phyloP scores from a whole-genome alignment of 2,797 vertebrate genomes.

The Rhabdophis nuchalis region DNA sequence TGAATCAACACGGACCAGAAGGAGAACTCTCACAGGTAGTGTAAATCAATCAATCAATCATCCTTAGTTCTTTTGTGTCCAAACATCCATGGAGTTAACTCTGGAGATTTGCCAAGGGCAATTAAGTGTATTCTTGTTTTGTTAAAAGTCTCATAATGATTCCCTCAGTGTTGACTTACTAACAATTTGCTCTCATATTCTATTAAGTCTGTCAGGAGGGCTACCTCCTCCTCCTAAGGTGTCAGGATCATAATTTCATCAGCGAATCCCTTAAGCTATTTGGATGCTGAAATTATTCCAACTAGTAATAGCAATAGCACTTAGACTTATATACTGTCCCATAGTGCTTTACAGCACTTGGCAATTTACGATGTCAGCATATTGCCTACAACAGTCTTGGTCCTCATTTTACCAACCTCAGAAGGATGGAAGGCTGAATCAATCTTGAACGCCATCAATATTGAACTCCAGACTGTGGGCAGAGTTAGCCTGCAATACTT shows the following conservation, averaged over 20 bases:
- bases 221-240: background rate
- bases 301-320: background rate
- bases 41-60: background rate
- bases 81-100: background rate
- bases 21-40: conserved; percentile 84
- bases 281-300: background rate
- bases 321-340: background rate
- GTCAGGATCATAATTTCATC: background rate
- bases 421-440: background rate
- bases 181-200: background rate
- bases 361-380: background rate
- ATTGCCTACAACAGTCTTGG: background rate
- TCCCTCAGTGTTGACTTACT: background rate
- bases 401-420: background rate
- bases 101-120: background rate
- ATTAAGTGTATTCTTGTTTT: background rate
- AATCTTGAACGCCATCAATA: background rate
- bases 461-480: background rate
- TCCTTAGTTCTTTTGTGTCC: background rate
- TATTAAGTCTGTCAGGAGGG: background rate
- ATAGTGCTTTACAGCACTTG: background rate
- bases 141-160: background rate
- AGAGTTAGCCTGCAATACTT: background rate
- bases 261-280: background rate
- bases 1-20: conserved; percentile 71